These are phyloP conservation scores for Tetranychus cinnabarinus DNA, from an alignment of 1,140 invertebrate genomes.

Conservation along the genomic window DNA sequence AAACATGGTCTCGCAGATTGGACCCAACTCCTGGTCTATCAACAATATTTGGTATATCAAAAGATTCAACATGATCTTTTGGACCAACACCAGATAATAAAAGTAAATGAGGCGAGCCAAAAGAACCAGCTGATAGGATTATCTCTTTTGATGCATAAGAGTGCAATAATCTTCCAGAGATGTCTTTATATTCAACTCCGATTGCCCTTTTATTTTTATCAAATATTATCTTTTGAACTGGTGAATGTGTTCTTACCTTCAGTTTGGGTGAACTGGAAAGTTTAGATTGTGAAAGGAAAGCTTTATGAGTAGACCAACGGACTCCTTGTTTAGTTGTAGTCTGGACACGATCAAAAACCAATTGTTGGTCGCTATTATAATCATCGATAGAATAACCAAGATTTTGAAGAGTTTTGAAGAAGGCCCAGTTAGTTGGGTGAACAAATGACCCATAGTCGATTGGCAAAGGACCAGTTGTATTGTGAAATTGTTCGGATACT, in stretches of 20 bases:
- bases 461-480: not conserved
- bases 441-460: not conserved
- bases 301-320: conserved; percentile 46
- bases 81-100: conserved; percentile 77
- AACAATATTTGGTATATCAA: conserved; percentile 18
- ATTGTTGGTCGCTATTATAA: conserved; percentile 12
- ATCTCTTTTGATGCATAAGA: conserved; percentile 60
- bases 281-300: conserved; percentile 19
- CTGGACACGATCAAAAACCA: conserved; percentile 47
- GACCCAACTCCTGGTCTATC: conserved; percentile 22
- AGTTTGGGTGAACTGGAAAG: conserved; percentile 42
- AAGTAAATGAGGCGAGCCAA: conserved; percentile 68
- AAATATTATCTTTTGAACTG: conserved; percentile 55
- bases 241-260: conserved; percentile 53
- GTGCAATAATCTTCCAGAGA: conserved; percentile 31
- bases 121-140: conserved; percentile 54
- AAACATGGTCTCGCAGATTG: conserved; percentile 23
- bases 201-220: conserved; percentile 51
- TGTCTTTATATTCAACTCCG: conserved; percentile 51
- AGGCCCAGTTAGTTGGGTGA: not conserved
- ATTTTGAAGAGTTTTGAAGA: conserved; percentile 28
- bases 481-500: not conserved
- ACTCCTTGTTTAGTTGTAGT: conserved; percentile 52
- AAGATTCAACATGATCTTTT: not conserved
- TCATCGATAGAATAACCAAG: conserved; percentile 37